Conservation (phyloP, 2,797 vertebrate species). For the Notamacropus eugenii region DNA sequence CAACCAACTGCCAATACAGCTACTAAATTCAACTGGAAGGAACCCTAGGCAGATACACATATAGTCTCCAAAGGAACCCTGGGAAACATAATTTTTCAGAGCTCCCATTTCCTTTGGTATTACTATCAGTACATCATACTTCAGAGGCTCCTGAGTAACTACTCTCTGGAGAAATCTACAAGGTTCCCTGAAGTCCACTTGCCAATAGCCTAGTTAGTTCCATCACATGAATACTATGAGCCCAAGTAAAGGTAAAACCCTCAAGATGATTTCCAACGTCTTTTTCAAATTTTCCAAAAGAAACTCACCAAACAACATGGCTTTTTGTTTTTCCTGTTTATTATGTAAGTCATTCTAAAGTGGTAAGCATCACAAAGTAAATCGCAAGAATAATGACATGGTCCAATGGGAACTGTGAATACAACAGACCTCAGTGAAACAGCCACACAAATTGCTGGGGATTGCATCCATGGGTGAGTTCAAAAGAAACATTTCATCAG, state of each 20-base stretch:
- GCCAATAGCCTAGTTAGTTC: not conserved
- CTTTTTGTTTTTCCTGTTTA: conserved; percentile 84
- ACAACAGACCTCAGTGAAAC: conserved; percentile 80
- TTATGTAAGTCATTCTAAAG: conserved; percentile 81
- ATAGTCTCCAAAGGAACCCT: conserved; percentile 47
- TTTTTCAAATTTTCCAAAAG: conserved; percentile 78
- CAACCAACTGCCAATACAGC: not conserved
- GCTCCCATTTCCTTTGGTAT: conserved; percentile 27
- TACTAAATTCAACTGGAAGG: conserved; percentile 49
- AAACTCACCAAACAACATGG: conserved; percentile 82
- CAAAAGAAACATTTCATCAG: conserved; percentile 75
- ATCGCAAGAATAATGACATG: conserved; percentile 79
- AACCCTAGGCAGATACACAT: conserved; percentile 45
- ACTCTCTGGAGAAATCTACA: not conserved
- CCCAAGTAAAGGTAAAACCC: not conserved
- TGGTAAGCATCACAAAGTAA: conserved; percentile 81
- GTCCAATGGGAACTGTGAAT: conserved; percentile 80
- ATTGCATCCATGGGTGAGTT: conserved; percentile 69
- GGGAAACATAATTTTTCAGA: conserved; percentile 54
- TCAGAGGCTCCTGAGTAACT: conserved; percentile 24
- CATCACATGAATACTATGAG: conserved; percentile 7
- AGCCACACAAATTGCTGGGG: conserved; percentile 77
- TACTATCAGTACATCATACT: conserved; percentile 26
- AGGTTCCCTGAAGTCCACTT: not conserved
- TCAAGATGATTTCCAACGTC: conserved; percentile 34